phyloP scores from a whole-genome alignment of 2,888 invertebrate species.

The Sceliomorpha sp. region DNA sequence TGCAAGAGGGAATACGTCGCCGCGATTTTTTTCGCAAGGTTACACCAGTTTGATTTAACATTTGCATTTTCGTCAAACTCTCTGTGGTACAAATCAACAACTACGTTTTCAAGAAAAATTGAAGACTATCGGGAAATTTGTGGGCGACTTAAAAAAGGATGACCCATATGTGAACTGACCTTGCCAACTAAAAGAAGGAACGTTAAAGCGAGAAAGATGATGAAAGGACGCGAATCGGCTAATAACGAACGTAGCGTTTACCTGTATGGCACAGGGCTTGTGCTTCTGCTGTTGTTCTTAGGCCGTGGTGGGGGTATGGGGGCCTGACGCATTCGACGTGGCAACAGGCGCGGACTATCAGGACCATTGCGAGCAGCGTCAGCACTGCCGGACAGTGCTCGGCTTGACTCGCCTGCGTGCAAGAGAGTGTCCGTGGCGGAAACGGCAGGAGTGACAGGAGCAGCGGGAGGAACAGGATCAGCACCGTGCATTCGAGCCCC shows the following conservation, averaged over 20 bases:
- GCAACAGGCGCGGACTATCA: constrained; percentile 87
- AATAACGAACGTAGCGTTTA: constrained; percentile 1
- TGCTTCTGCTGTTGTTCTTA: constrained; percentile 68
- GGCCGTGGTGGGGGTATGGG: constrained; percentile 81
- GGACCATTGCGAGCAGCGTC: constrained; percentile 80
- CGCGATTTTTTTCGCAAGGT: too few species aligned
- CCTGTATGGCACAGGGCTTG: constrained; percentile 52
- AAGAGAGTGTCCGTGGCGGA: constrained; percentile 70
- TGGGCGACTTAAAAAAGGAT: too few species aligned
- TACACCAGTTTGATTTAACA: too few species aligned
- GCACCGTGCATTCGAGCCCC: constrained; percentile 64
- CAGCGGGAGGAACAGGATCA: constrained; percentile 32
- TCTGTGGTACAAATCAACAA: too few species aligned
- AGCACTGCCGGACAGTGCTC: constrained; percentile 33
- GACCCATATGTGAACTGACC: too few species aligned
- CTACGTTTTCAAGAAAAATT: too few species aligned
- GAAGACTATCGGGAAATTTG: too few species aligned
- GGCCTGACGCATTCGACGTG: constrained; percentile 80
- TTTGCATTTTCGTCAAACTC: too few species aligned
- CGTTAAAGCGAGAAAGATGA: too few species aligned
- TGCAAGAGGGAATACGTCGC: too few species aligned
- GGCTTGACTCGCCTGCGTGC: constrained; percentile 69
- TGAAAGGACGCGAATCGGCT: too few species aligned
- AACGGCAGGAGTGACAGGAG: constrained; percentile 68
- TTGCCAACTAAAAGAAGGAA: too few species aligned